phyloP scores from a whole-genome alignment of 2,797 vertebrate species.

The Diplodus sargus region DNA sequence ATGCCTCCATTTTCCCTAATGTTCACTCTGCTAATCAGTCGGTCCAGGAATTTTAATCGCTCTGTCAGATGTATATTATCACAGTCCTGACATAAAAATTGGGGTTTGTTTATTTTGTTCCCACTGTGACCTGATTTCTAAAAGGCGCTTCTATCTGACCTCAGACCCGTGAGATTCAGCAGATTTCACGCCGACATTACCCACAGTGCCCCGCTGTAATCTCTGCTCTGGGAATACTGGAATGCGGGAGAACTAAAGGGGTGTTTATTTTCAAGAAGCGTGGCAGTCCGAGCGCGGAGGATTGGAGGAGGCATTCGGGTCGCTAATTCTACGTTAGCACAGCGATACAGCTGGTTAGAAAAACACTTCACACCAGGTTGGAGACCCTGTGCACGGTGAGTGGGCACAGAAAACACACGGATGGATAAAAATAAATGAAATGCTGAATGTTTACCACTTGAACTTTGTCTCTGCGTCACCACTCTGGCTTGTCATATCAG shows the following conservation, averaged over 20 bases:
- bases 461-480: background rate
- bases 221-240: conserved; percentile 53
- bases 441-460: background rate
- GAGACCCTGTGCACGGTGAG: background rate
- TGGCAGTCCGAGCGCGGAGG: conserved; percentile 17
- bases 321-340: background rate
- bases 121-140: conserved; percentile 3
- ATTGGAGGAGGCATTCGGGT: background rate
- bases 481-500: background rate
- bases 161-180: conserved; percentile 5
- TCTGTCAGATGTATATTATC: conserved; percentile 5
- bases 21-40: background rate
- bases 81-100: background rate
- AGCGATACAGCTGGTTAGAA: background rate
- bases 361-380: background rate
- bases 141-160: conserved; percentile 11
- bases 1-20: background rate
- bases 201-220: conserved; percentile 24
- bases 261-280: conserved; percentile 48
- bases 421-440: background rate
- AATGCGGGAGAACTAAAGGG: conserved; percentile 48
- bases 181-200: conserved; percentile 38
- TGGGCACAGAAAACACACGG: background rate
- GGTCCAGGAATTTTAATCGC: conserved; percentile 5
- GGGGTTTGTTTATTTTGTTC: conserved; percentile 17